These are phyloP conservation scores for Apantesis nais DNA, from an alignment of 2,888 invertebrate genomes.

Conservation along the genomic window DNA sequence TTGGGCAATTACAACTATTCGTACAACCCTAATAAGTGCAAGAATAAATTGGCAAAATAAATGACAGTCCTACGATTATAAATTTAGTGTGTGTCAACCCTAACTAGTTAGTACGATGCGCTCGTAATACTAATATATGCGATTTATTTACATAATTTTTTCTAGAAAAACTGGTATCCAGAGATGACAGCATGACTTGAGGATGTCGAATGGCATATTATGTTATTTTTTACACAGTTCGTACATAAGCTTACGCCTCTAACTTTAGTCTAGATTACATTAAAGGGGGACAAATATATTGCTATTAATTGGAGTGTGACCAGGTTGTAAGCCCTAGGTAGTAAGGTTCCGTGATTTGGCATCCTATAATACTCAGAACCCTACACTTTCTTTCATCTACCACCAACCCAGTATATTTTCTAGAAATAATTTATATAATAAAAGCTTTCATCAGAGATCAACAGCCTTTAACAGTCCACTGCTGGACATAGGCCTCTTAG, in stretches of 20 bases:
- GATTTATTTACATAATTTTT: conserved; percentile 23
- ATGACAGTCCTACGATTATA: conserved; percentile 23
- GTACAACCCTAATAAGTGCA: not conserved
- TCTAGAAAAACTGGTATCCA: conserved; percentile 1
- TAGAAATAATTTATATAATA: too few relatives aligned
- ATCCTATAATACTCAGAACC: too few relatives aligned
- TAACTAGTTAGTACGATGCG: conserved; percentile 32
- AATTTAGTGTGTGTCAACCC: conserved; percentile 34
- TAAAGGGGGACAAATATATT: too few relatives aligned
- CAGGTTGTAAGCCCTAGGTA: too few relatives aligned
- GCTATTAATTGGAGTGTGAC: too few relatives aligned
- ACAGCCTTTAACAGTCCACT: too few relatives aligned
- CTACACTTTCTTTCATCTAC: too few relatives aligned
- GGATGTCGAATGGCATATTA: not conserved
- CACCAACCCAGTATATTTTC: too few relatives aligned
- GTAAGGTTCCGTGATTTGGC: too few relatives aligned
- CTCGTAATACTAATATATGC: conserved; percentile 28
- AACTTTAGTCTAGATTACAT: not conserved
- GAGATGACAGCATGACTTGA: not conserved
- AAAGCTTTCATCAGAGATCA: too few relatives aligned
- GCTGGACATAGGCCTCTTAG: too few relatives aligned
- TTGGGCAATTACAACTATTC: not conserved
- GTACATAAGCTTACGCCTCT: not conserved
- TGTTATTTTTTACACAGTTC: not conserved
- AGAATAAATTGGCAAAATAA: not conserved